A percentile compares a stretch with the other conserved stretches of the same genome.
Conservation (phyloP, 2,888 invertebrate genomes). For the Perizoma flavofasciatum region DNA sequence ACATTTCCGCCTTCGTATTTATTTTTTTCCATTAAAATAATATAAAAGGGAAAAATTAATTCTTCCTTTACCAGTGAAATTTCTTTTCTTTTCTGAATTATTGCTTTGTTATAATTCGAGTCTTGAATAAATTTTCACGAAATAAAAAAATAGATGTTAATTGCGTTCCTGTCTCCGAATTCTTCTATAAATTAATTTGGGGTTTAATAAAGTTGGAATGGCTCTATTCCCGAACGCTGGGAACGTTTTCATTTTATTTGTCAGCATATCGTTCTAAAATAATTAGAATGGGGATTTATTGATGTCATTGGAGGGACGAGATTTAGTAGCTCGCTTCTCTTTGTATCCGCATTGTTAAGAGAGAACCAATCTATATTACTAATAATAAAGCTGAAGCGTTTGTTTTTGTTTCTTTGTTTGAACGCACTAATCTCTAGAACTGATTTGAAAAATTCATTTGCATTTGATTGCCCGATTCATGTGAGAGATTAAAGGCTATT, state of each 20-base stretch:
- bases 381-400: too few species aligned
- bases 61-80: slow-evolving; percentile 41
- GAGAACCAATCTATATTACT: slow-evolving; percentile 32
- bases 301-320: slow-evolving; percentile 68
- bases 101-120: slow-evolving; percentile 44
- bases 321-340: slow-evolving; percentile 57
- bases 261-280: slow-evolving; percentile 70
- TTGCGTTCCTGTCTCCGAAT: slow-evolving; percentile 49
- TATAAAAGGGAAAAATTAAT: slow-evolving; percentile 50
- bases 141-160: slow-evolving; percentile 48
- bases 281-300: slow-evolving; percentile 78
- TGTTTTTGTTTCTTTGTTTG: neutral
- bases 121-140: slow-evolving; percentile 40
- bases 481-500: too few species aligned
- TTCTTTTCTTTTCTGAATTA: slow-evolving; percentile 45
- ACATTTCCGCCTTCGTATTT: slow-evolving; percentile 53
- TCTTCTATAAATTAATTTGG: slow-evolving; percentile 62
- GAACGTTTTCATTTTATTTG: slow-evolving; percentile 71
- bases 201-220: slow-evolving; percentile 64
- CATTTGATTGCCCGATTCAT: too few species aligned
- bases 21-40: slow-evolving; percentile 57
- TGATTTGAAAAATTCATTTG: too few species aligned
- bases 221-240: slow-evolving; percentile 64
- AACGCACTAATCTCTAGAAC: too few species aligned
- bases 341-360: slow-evolving; percentile 59